These are phyloP conservation scores for Papilio polyxenes DNA, from an alignment of 1,140 invertebrate species.

Conservation along the genomic window DNA sequence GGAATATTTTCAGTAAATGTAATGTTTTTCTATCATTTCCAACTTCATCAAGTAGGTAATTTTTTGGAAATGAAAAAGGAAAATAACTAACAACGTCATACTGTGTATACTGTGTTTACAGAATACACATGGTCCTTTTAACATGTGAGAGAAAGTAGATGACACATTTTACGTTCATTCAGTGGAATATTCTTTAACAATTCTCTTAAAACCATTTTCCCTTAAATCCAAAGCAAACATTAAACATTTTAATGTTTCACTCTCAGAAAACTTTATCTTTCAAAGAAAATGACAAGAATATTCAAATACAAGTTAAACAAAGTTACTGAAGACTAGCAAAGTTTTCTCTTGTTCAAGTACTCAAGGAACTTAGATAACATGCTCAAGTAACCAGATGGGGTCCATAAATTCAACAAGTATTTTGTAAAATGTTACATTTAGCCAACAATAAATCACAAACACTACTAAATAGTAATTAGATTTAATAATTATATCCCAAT, in stretches of 20 bases:
- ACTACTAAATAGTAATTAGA: neutral
- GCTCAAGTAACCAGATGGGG: neutral
- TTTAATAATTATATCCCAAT: too few species aligned
- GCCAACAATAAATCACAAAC: neutral
- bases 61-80: too few species aligned
- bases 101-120: neutral
- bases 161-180: neutral
- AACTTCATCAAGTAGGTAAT: neutral
- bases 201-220: neutral
- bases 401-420: constrained; percentile 11
- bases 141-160: neutral
- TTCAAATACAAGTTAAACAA: constrained; percentile 18
- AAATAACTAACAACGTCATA: too few species aligned
- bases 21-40: neutral
- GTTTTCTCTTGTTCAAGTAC: neutral
- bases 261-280: neutral
- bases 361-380: neutral
- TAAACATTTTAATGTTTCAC: neutral
- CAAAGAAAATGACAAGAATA: constrained; percentile 9
- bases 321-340: neutral
- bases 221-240: neutral
- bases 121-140: neutral
- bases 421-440: neutral
- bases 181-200: neutral
- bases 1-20: too few species aligned